Conservation (phyloP, 2,888 invertebrate genomes). For the Calameuta idolon region DNA sequence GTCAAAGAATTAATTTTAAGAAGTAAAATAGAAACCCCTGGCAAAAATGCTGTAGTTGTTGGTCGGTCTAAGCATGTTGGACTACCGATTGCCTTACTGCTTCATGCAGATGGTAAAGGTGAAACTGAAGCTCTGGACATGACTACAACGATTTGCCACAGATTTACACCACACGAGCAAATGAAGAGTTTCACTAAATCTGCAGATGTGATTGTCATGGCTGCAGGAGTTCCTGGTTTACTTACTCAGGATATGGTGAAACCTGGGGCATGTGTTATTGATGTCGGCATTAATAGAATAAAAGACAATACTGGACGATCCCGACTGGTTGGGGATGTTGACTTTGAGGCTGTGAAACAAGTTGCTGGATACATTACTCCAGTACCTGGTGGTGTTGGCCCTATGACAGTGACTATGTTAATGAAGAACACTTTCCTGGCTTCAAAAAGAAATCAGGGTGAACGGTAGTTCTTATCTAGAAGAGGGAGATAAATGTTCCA, state of each 20-base stretch:
- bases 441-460: slow-evolving; percentile 67
- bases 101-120: slow-evolving; percentile 83
- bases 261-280: slow-evolving; percentile 88
- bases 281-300: slow-evolving; percentile 87
- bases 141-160: slow-evolving; percentile 90
- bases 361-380: slow-evolving; percentile 89
- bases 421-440: slow-evolving; percentile 90
- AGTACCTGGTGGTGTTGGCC: slow-evolving; percentile 93
- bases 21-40: slow-evolving; percentile 80
- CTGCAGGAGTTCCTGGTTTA: slow-evolving; percentile 79
- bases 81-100: slow-evolving; percentile 86
- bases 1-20: slow-evolving; percentile 67
- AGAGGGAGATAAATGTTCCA: background rate
- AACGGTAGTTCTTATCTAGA: background rate
- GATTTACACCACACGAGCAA: slow-evolving; percentile 85
- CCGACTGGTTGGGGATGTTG: slow-evolving; percentile 88
- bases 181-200: slow-evolving; percentile 76
- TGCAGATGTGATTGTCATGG: slow-evolving; percentile 84
- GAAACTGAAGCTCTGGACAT: slow-evolving; percentile 81
- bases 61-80: slow-evolving; percentile 95
- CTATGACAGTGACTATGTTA: slow-evolving; percentile 94
- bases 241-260: slow-evolving; percentile 89
- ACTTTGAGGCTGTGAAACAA: slow-evolving; percentile 85
- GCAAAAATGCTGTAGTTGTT: slow-evolving; percentile 89
- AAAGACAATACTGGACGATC: slow-evolving; percentile 75